These are phyloP conservation scores for Lysandra bellargus DNA, from an alignment of 2,888 invertebrate species.

Conservation along the genomic window DNA sequence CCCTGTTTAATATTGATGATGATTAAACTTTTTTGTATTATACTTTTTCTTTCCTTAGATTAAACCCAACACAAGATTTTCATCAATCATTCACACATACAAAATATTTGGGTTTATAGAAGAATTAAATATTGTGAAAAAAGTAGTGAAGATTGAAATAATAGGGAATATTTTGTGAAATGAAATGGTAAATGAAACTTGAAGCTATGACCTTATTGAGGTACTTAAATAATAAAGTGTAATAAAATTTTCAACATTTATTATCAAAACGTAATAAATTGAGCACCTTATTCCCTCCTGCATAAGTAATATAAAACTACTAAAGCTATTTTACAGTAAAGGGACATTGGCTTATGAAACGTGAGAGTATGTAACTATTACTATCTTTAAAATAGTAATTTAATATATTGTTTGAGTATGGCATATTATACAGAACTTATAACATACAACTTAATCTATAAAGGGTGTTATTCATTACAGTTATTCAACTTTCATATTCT, in stretches of 20 bases:
- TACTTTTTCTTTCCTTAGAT: neutral
- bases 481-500: neutral
- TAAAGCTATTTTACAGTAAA: neutral
- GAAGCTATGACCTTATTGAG: neutral
- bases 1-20: conserved; percentile 73
- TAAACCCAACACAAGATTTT: neutral
- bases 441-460: neutral
- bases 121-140: no score
- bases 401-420: neutral
- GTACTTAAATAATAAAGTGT: neutral
- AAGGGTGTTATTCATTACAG: neutral
- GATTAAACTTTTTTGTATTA: conserved; percentile 49
- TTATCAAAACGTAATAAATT: conserved; percentile 63
- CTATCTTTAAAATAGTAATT: neutral
- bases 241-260: conserved; percentile 41
- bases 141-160: no score
- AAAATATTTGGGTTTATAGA: no score
- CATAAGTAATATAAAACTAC: conserved; percentile 21
- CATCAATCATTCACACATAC: no score
- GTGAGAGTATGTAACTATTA: neutral
- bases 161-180: neutral
- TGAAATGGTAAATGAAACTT: neutral
- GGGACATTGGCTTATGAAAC: conserved; percentile 21
- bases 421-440: neutral
- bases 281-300: conserved; percentile 62